These are phyloP conservation scores for Delia radicum DNA, from an alignment of 1,140 invertebrate species.

Conservation along the genomic window DNA sequence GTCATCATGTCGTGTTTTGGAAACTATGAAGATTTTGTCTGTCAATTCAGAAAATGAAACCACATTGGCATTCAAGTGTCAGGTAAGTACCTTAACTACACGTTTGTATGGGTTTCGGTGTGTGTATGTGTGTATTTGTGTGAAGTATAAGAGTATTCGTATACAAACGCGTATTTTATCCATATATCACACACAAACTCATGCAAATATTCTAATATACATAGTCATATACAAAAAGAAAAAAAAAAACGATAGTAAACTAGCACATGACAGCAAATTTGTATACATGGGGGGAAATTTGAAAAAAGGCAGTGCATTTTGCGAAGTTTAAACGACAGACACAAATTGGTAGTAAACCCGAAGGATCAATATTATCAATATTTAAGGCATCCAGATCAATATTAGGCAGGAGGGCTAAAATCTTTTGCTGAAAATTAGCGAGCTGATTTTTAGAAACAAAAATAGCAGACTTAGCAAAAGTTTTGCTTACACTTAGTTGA, in stretches of 20 bases:
- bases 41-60: conserved; percentile 69
- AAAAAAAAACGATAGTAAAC: background rate
- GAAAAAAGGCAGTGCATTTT: no score
- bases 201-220: background rate
- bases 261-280: background rate
- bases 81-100: conserved; percentile 59
- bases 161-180: background rate
- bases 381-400: no score
- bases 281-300: no score
- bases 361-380: no score
- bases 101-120: background rate
- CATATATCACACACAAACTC: background rate
- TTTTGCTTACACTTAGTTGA: no score
- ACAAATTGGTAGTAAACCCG: no score
- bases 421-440: no score
- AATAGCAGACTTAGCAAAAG: no score
- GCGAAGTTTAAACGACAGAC: no score
- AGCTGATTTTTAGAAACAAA: no score
- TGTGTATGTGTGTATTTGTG: background rate
- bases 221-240: conserved; percentile 14
- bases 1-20: conserved; percentile 72
- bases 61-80: conserved; percentile 68
- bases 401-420: no score
- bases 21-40: conserved; percentile 79
- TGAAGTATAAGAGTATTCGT: background rate